Evolutionary conservation across 2,888 invertebrate genomes (phyloP).

Genomic region (Leucania comma): DNA sequence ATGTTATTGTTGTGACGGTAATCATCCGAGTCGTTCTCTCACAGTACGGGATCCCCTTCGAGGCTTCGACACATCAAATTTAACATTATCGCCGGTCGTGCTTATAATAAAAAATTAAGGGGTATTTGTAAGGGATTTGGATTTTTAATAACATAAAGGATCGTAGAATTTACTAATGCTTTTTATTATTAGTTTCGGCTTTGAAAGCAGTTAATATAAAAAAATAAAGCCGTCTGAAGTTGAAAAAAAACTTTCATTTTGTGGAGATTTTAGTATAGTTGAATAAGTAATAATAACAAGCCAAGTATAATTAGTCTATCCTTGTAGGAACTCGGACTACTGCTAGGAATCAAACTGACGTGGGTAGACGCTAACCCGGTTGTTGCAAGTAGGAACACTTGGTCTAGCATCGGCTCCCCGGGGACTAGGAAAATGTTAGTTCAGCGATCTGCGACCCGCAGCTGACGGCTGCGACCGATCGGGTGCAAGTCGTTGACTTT

Average conservation of each 20-base stretch:
- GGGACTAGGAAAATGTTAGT: neutral
- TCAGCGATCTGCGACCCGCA: neutral
- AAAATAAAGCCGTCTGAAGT: neutral
- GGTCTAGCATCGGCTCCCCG: neutral
- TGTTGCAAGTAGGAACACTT: neutral
- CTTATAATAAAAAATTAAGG: slow-evolving; percentile 63
- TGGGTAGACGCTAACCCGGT: neutral
- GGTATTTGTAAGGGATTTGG: slow-evolving; percentile 55
- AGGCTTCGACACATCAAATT: slow-evolving; percentile 57
- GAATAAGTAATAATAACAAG: neutral
- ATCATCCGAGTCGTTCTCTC: slow-evolving; percentile 49
- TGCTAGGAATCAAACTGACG: neutral
- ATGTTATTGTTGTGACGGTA: slow-evolving; percentile 56
- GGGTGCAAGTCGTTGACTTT: slow-evolving; percentile 6
- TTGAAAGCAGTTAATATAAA: slow-evolving; percentile 31
- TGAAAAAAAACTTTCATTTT: neutral
- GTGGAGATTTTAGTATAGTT: neutral
- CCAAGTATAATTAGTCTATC: neutral
- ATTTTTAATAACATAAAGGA: slow-evolving; percentile 44
- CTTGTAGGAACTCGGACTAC: neutral
- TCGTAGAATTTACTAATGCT: slow-evolving; percentile 39
- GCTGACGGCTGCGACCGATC: slow-evolving; percentile 4
- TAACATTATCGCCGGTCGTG: slow-evolving; percentile 57
- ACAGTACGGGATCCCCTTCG: slow-evolving; percentile 37
- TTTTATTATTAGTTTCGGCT: slow-evolving; percentile 21